These are phyloP conservation scores for Pseudopleuronectes americanus DNA, from an alignment of 2,797 vertebrate genomes.

Conservation along the genomic window DNA sequence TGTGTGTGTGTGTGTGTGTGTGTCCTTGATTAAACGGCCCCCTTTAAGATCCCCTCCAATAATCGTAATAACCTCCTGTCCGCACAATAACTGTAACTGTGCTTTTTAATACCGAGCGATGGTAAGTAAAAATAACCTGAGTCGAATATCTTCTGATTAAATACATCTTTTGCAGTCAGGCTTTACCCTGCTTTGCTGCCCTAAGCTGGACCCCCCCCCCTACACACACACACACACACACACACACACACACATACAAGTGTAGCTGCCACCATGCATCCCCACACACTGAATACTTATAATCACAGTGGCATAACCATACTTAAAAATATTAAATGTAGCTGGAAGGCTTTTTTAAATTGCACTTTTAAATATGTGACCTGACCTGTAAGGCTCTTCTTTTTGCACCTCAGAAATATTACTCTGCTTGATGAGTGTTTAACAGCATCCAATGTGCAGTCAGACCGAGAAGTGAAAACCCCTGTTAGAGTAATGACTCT, in stretches of 20 bases:
- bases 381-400: conserved; percentile 48
- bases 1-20: not conserved
- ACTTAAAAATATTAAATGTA: conserved; percentile 75
- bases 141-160: conserved; percentile 84
- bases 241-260: conserved; percentile 6
- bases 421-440: conserved; percentile 72
- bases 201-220: conserved; percentile 57
- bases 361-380: conserved; percentile 63
- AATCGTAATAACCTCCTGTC: conserved; percentile 54
- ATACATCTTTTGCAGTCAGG: conserved; percentile 75
- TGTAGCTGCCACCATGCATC: conserved; percentile 8
- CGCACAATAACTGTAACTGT: conserved; percentile 72
- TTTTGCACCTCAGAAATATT: conserved; percentile 61
- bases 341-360: conserved; percentile 55
- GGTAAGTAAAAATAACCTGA: conserved; percentile 85
- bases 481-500: conserved; percentile 51
- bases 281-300: conserved; percentile 32
- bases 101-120: conserved; percentile 79
- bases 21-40: conserved; percentile 64
- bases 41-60: conserved; percentile 65
- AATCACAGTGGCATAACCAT: conserved; percentile 60
- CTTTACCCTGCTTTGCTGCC: conserved; percentile 57
- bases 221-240: conserved; percentile 20
- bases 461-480: conserved; percentile 22
- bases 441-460: conserved; percentile 48